Evolutionary conservation across 2,888 invertebrate species (phyloP), one percentile per base, ranked within the genome.

Genomic region (Acronicta psi): DNA sequence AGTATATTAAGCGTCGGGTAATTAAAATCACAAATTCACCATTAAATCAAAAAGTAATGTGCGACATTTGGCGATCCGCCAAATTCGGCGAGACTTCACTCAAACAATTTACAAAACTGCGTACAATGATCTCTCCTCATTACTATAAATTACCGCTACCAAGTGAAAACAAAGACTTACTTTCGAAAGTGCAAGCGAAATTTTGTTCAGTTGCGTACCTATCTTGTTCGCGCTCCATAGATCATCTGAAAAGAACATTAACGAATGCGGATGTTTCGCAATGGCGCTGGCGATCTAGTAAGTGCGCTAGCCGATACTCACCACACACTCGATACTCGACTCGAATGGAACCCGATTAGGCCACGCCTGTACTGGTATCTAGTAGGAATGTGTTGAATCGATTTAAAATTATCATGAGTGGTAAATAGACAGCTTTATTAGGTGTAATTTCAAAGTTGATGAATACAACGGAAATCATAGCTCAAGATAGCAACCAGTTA

Each of bases 101-200:
- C 73, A 68, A 81, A 81, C 83, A 81, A 87, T 88, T 88, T 85
- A 87, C 88, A 86, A 89, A 89, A 87, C 81, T 81, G 67, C 73
- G 88, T 86, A 81, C 88, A 87, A 88, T 89, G 87, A 90, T 90
- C 88, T 91, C 89, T 89, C 88, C 83, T 87, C 87, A 83, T 90
- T 88, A 90, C 82, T 87, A 87, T 84, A 89, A 89, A 91, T 90
- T 90, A 88, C 85, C 69, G 84, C 77, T 81, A 75, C 81, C 73
- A 75, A 91, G 91, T 90, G 91, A 92, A 92, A 92, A 92, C 91
- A 92, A 93, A 91, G 89, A 87, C 75, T 90, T 84, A 73, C 92
- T 93, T 92, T 92, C 93, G 89, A 92, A 87, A 88, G 84, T 86
- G 87, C 85, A 86, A 84, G 87, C 85, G 83, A 87, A 86, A 87